Conservation (phyloP, 2,888 invertebrate genomes). For the Sinodicranocentrus sp. region DNA sequence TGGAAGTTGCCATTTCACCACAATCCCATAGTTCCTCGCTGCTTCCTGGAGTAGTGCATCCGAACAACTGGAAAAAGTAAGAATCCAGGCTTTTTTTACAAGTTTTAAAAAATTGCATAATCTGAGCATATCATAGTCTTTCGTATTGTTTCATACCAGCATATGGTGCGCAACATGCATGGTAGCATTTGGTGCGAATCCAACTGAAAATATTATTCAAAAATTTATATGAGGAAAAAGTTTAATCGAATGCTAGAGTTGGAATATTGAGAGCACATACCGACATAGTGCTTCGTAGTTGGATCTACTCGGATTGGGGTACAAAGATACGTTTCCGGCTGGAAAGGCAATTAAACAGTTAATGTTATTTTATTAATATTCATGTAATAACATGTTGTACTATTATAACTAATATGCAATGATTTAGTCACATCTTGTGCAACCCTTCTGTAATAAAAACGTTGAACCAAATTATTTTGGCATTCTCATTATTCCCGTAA, state of each 20-base stretch:
- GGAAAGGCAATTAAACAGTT: too few species aligned
- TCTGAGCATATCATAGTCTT: too few species aligned
- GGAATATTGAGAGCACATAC: too few species aligned
- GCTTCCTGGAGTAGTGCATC: conserved; percentile 89
- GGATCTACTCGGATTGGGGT: conserved; percentile 91
- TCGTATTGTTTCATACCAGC: conserved; percentile 79
- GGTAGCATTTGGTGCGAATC: conserved; percentile 94
- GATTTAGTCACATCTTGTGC: background rate
- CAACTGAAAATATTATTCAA: conserved; percentile 82
- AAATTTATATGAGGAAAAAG: too few species aligned
- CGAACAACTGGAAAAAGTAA: conserved; percentile 82
- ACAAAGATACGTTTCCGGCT: conserved; percentile 95
- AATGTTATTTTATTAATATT: too few species aligned
- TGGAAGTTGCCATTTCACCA: conserved; percentile 89
- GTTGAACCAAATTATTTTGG: too few species aligned
- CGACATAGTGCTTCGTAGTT: conserved; percentile 88
- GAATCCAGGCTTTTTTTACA: too few species aligned
- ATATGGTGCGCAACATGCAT: conserved; percentile 96
- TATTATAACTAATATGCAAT: conserved; percentile 57
- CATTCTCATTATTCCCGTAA: background rate
- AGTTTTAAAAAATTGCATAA: too few species aligned
- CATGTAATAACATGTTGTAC: too few species aligned
- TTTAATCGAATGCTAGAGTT: too few species aligned
- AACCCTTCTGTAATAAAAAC: background rate
- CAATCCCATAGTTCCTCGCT: conserved; percentile 90